phyloP scores from a whole-genome alignment of 2,113 vertebrate genomes.

The Semicossyphus pulcher region DNA sequence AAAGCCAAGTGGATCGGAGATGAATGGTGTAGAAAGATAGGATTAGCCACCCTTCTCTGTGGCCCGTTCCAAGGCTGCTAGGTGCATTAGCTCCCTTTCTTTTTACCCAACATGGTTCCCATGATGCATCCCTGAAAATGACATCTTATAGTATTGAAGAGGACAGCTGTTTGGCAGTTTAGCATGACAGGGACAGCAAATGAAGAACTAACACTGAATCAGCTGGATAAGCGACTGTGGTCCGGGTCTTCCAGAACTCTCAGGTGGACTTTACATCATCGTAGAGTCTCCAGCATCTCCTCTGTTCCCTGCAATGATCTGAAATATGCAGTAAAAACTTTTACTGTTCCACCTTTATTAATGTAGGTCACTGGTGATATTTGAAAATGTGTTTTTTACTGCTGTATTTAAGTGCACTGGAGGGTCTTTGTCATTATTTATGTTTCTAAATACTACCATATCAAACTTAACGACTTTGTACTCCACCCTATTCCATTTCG shows the following conservation, averaged over 20 bases:
- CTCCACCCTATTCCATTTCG: slow-evolving; percentile 59
- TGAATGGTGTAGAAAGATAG: slow-evolving; percentile 82
- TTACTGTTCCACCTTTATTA: slow-evolving; percentile 50
- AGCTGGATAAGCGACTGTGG: slow-evolving; percentile 16
- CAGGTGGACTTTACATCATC: slow-evolving; percentile 36
- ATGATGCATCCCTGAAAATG: slow-evolving; percentile 63
- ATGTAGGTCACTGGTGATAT: slow-evolving; percentile 54
- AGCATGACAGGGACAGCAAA: slow-evolving; percentile 45
- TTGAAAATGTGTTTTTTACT: slow-evolving; percentile 64
- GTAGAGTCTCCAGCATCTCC: slow-evolving; percentile 14
- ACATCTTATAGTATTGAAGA: slow-evolving; percentile 48
- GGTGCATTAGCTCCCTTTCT: slow-evolving; percentile 68
- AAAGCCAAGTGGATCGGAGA: slow-evolving; percentile 81
- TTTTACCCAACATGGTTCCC: slow-evolving; percentile 50
- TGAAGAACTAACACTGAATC: slow-evolving; percentile 44
- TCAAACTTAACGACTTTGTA: slow-evolving; percentile 70
- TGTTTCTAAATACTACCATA: slow-evolving; percentile 67
- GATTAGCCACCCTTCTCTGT: slow-evolving; percentile 77
- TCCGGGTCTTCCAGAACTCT: slow-evolving; percentile 33
- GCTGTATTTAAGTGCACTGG: slow-evolving; percentile 51
- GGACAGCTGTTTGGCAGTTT: slow-evolving; percentile 59
- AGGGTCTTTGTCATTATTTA: slow-evolving; percentile 73
- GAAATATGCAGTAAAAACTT: slow-evolving; percentile 39
- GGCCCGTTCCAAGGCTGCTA: slow-evolving; percentile 74
- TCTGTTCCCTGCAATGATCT: slow-evolving; percentile 27